Conservation (phyloP, 2,797 vertebrate genomes). For the Poecilia velifera region DNA sequence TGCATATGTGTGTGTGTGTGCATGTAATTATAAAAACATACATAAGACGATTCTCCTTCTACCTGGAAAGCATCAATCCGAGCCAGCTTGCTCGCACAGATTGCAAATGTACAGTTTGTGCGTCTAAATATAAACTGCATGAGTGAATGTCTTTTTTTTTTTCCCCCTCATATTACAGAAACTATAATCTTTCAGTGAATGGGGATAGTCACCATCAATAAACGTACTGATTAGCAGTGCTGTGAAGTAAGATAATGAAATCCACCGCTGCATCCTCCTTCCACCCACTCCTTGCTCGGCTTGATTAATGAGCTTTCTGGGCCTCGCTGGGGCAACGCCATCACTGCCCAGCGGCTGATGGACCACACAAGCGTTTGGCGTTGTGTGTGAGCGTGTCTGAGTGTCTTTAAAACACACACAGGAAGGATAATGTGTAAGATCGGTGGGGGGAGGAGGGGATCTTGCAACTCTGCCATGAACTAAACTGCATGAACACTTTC, state of each 20-base stretch:
- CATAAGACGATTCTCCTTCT: slow-evolving; percentile 4
- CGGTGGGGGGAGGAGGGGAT: neutral
- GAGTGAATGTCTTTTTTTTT: slow-evolving; percentile 11
- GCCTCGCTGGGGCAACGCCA: slow-evolving; percentile 47
- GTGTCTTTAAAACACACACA: slow-evolving; percentile 21
- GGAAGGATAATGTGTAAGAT: slow-evolving; percentile 20
- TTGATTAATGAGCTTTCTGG: slow-evolving; percentile 71
- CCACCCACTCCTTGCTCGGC: slow-evolving; percentile 56
- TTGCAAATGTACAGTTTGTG: neutral
- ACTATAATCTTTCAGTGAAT: slow-evolving; percentile 50
- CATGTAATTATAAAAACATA: neutral
- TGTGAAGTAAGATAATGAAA: slow-evolving; percentile 69
- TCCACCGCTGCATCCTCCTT: slow-evolving; percentile 55
- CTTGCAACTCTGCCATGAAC: slow-evolving; percentile 5
- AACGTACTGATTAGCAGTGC: slow-evolving; percentile 59
- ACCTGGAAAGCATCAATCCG: slow-evolving; percentile 6
- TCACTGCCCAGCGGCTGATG: slow-evolving; percentile 56
- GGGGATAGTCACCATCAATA: slow-evolving; percentile 58
- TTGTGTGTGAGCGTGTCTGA: slow-evolving; percentile 22
- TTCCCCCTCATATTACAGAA: slow-evolving; percentile 25
- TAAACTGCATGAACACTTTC: slow-evolving; percentile 9
- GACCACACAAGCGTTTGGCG: slow-evolving; percentile 45
- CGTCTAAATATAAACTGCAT: neutral
- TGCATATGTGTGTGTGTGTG: neutral
- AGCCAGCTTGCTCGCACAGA: neutral